Evolutionary conservation across 1,140 invertebrate species (phyloP).

Genomic region (Coboldia fuscipes): DNA sequence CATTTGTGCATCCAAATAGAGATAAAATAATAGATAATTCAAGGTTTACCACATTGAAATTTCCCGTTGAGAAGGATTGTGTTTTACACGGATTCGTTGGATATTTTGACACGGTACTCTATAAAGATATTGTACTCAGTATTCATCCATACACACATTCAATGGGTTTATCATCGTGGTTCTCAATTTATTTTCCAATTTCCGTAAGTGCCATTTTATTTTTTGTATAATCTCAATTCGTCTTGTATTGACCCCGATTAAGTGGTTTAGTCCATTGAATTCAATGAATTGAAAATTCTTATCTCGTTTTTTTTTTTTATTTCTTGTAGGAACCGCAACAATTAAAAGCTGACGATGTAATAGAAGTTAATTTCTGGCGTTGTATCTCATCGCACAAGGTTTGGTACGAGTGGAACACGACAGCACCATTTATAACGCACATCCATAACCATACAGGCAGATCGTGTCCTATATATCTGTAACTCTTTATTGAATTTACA

Average conservation of each 20-base stretch:
- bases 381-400: constrained; percentile 54
- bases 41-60: constrained; percentile 44
- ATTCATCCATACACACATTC: constrained; percentile 78
- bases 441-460: constrained; percentile 68
- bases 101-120: constrained; percentile 80
- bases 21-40: constrained; percentile 45
- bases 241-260: too few species aligned
- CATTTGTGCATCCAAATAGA: constrained; percentile 72
- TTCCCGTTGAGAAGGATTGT: constrained; percentile 46
- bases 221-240: too few species aligned
- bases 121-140: constrained; percentile 65
- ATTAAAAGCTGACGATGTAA: constrained; percentile 38
- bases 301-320: constrained; percentile 7
- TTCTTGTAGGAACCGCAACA: constrained; percentile 47
- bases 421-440: constrained; percentile 33
- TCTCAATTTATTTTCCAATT: constrained; percentile 86
- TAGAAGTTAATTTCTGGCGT: constrained; percentile 78
- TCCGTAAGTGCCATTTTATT: constrained; percentile 32
- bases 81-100: constrained; percentile 85
- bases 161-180: constrained; percentile 89
- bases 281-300: neutral
- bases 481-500: neutral
- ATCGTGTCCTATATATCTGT: constrained; percentile 25
- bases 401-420: constrained; percentile 91
- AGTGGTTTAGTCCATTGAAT: neutral